phyloP scores from a whole-genome alignment of 2,888 invertebrate species.

The Bombylius discolor region DNA sequence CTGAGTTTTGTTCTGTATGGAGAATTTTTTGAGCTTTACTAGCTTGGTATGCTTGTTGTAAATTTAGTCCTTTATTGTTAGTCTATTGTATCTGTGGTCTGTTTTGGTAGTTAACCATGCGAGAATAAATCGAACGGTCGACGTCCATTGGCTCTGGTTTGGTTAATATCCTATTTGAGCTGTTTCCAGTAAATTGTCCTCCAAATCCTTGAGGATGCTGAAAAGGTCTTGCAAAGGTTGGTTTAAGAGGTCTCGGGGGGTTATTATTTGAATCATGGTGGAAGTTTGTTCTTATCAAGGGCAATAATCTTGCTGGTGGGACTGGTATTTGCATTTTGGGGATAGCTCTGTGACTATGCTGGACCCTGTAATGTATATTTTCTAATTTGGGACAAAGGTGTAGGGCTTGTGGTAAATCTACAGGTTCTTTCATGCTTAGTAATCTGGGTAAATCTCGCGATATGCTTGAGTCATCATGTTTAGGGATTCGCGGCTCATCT shows the following conservation, averaged over 20 bases:
- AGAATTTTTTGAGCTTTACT: not conserved
- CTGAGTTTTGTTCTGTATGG: not conserved
- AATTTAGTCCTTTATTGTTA: not conserved
- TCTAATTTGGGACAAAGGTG: too few species aligned
- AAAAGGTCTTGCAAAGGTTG: not conserved
- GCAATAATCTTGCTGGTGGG: too few species aligned
- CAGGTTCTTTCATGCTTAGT: too few species aligned
- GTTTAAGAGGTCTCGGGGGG: too few species aligned
- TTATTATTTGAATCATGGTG: too few species aligned
- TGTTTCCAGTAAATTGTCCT: not conserved
- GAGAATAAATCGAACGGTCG: not conserved
- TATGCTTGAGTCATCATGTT: too few species aligned
- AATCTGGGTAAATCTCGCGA: too few species aligned
- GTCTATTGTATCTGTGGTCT: not conserved
- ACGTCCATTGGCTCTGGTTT: not conserved
- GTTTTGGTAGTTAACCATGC: not conserved
- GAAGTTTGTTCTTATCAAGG: too few species aligned
- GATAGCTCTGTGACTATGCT: too few species aligned
- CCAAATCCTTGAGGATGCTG: not conserved
- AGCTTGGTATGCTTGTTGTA: not conserved
- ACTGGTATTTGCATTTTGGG: conserved; percentile 2
- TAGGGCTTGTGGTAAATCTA: too few species aligned
- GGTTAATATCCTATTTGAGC: not conserved
- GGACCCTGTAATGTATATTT: too few species aligned
- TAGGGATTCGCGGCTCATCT: too few species aligned